These are phyloP conservation scores for Erinaceus europaeus DNA, from an alignment of 2,113 vertebrate genomes.

Conservation along the genomic window DNA sequence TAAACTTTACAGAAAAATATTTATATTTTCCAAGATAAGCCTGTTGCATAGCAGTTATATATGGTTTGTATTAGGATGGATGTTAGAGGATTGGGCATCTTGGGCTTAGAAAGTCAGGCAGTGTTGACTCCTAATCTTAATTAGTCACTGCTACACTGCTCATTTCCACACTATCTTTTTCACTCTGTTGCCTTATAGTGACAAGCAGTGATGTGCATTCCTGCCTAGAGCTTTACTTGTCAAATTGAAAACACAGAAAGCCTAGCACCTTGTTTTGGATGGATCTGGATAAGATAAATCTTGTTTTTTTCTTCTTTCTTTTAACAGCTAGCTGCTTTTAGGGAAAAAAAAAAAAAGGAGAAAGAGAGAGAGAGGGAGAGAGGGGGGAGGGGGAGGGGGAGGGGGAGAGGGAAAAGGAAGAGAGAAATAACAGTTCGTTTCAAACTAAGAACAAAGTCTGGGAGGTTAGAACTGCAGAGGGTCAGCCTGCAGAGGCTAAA, in stretches of 20 bases:
- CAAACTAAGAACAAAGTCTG: conserved; percentile 22
- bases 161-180: conserved; percentile 4
- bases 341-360: too few species aligned
- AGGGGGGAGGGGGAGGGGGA: too few species aligned
- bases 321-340: conserved; percentile 30
- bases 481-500: conserved; percentile 8
- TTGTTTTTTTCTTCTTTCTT: conserved; percentile 30
- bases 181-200: not conserved
- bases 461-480: not conserved
- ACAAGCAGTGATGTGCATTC: not conserved
- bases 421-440: not conserved
- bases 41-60: not conserved
- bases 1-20: not conserved
- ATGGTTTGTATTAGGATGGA: not conserved
- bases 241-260: conserved; percentile 48
- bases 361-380: too few species aligned
- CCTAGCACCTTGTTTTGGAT: conserved; percentile 42
- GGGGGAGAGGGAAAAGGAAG: too few species aligned
- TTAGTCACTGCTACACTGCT: not conserved
- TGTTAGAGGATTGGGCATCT: not conserved
- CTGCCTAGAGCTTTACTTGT: conserved; percentile 35
- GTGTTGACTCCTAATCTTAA: conserved; percentile 20
- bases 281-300: conserved; percentile 47
- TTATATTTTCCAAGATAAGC: not conserved
- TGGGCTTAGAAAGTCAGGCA: conserved; percentile 3